Conservation (phyloP, 2,888 invertebrate species). For the Diogma glabrata region DNA sequence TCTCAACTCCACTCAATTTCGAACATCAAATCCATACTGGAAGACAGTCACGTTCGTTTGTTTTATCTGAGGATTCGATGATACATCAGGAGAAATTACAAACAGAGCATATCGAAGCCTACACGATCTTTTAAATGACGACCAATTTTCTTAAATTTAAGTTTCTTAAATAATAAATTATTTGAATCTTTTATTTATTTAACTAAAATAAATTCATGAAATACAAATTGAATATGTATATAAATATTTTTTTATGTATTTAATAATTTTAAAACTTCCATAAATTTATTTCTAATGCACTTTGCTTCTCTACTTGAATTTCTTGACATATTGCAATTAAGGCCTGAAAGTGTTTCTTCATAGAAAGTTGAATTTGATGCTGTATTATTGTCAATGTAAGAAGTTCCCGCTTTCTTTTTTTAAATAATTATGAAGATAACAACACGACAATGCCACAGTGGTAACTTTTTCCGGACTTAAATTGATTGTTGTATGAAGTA, state of each 20-base stretch:
- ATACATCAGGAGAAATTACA: neutral
- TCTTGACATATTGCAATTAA: slow-evolving; percentile 4
- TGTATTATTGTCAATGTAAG: neutral
- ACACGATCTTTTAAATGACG: neutral
- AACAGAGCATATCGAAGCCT: neutral
- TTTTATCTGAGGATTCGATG: neutral
- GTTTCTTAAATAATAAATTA: neutral
- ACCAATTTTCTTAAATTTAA: neutral
- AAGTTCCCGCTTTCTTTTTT: neutral
- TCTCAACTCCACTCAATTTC: slow-evolving; percentile 1
- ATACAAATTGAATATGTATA: neutral
- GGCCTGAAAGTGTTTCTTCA: neutral
- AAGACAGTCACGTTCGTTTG: neutral
- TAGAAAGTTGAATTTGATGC: slow-evolving; percentile 3
- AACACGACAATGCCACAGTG: neutral
- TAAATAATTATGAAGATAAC: slow-evolving; percentile 1
- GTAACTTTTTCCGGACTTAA: neutral
- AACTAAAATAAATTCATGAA: slow-evolving; percentile 1
- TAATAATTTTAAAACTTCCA: neutral
- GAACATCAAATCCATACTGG: neutral
- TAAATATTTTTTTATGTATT: neutral
- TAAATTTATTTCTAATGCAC: neutral
- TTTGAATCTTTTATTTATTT: neutral
- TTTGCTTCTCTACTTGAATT: neutral
- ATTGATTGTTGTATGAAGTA: neutral